A percentile compares a stretch with the other conserved stretches of the same genome.
phyloP scores from a whole-genome alignment of 2,888 invertebrate species.

The Volucella inflata region DNA sequence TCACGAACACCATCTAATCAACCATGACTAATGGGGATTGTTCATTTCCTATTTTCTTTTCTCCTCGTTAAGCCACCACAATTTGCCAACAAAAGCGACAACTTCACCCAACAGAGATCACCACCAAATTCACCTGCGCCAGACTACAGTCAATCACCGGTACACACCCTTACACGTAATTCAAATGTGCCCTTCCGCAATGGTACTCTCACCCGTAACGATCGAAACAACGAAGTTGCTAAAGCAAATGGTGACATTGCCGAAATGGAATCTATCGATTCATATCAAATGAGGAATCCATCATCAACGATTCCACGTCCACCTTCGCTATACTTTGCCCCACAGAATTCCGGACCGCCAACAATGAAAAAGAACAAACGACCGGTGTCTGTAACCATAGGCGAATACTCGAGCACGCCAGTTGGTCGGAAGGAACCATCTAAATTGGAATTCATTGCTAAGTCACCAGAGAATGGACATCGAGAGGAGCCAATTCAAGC shows the following conservation, averaged over 20 bases:
- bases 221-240: slow-evolving; percentile 75
- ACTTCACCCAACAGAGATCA: slow-evolving; percentile 67
- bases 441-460: slow-evolving; percentile 88
- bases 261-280: slow-evolving; percentile 91
- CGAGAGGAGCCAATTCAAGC: slow-evolving; percentile 83
- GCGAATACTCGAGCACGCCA: slow-evolving; percentile 86
- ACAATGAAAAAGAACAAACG: slow-evolving; percentile 86
- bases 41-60: not conserved
- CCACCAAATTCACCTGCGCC: slow-evolving; percentile 80
- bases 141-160: slow-evolving; percentile 79
- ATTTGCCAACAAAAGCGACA: slow-evolving; percentile 80
- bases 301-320: slow-evolving; percentile 87
- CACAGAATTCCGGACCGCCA: slow-evolving; percentile 85
- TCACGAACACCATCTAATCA: slow-evolving; percentile 1
- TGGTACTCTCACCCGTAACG: slow-evolving; percentile 69
- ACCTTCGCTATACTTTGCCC: slow-evolving; percentile 88
- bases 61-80: slow-evolving; percentile 79
- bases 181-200: slow-evolving; percentile 65
- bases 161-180: slow-evolving; percentile 70
- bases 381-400: slow-evolving; percentile 89
- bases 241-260: slow-evolving; percentile 85
- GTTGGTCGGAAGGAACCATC: slow-evolving; percentile 87
- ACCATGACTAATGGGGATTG: slow-evolving; percentile 41
- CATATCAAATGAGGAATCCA: slow-evolving; percentile 89
- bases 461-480: slow-evolving; percentile 75